Base-by-base conservation (phyloP, 2,888 invertebrate species). In the Rapana venosa region DNA sequence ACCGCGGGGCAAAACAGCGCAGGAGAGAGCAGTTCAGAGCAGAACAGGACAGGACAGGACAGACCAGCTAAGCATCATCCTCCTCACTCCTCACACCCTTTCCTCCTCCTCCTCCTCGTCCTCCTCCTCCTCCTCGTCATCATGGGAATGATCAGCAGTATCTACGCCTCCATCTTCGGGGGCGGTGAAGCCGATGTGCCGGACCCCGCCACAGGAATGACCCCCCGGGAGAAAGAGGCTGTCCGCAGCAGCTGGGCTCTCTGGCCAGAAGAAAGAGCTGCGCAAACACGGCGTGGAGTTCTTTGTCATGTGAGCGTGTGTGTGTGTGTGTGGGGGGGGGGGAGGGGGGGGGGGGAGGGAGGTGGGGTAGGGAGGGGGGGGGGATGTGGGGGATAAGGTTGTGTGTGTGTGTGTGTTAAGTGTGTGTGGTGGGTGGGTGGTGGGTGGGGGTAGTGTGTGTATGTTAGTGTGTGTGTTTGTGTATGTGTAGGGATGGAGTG, bases 201-300 rank as follows among this genome's bases (percentile, higher is more conserved):
- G 0, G 92, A 93, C 91, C 92, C 92, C 0, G 91, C 88, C n/a
- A 93, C 93, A 1, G 93, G 93, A 1, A 90, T 94, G 66, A 93
- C 93, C 13, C 87, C 87, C 58, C 87, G 87, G 30, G 91, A 93
- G 77, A 92, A 92, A 85, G 88, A 91, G 15, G 91, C 92, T n/a
- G 90, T 94, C 58, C 30, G 36, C 22, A 84, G 92, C 22, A 92
- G 90, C 84, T 93, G 94, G 94, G 87, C 81, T 0, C 86, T 90
- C 92, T 5, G 90, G 92, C 0, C 90, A 91, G n/a, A 90, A 90
- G 87, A 92, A 91, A 36, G 77, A 56, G 15, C n/a, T 90, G 32
- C 92, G 91, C 26, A 20, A 47, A 20, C 91, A 92, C 58, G 92
- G 91, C 5, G 90, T 91, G 32, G 89, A 90, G 20, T 91, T 92